Evolutionary conservation across 2,888 invertebrate genomes (phyloP), one percentile per base, ranked within the genome.

Genomic region (Myopa tessellatipennis): DNA sequence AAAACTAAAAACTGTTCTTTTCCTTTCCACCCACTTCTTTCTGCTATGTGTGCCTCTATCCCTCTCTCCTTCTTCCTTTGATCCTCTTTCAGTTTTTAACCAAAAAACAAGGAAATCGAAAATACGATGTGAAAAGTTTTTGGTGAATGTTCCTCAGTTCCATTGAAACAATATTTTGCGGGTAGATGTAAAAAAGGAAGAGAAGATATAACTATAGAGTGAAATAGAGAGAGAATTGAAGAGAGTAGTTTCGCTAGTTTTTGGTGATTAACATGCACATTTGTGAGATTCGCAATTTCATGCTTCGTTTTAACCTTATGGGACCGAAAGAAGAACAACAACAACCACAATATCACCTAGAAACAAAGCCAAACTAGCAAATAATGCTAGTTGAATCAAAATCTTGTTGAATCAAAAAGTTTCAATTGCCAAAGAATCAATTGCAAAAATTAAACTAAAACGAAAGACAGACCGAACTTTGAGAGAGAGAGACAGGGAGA

Each of bases 221-320:
- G 45, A 8, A 10, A 45, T 3, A 45, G 45, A 45, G 45, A 10
- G 10, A 45, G 45, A 45, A 45, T 8, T 4, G 7, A 4, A 45
- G 10, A 45, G 45, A 45, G 10, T 8, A 45, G 10, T 61, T 68
- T 55, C 67, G 60, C 45, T 26, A 75, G 68, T 63, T 65, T 73
- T 73, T 45, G 45, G 45, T 69, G 75, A 75, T 75, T 75, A 69
- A 75, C 68, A 75, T n/a, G 60, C 55, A 65, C 55, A 65, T 67
- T 74, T 55, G 74, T 65, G 65, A 38, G 65, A 40, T 58, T 45
- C 3, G 45, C 75, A 75, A 75, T 75, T 75, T 75, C 69, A 75
- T 69, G 75, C 45, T 69, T 75, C 69, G 69, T 60, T n/a, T 68
- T 74, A 74, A 74, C 67, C 74, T 74, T 74, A 74, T 74, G 74